phyloP scores from a whole-genome alignment of 2,797 vertebrate species.

The Sitta carolinensis region DNA sequence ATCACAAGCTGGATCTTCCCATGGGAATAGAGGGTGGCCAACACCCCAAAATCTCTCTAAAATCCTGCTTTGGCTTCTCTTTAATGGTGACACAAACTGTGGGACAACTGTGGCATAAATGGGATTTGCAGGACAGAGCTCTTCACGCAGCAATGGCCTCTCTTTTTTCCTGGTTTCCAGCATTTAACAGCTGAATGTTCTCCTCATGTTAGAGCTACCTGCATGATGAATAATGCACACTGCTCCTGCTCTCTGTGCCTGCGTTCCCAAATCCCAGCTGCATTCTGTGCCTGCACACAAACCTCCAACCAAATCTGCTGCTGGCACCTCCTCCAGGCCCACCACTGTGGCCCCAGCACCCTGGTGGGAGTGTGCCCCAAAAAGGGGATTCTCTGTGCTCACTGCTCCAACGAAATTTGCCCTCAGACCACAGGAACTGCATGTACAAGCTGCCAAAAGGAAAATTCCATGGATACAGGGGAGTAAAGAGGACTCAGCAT shows the following conservation, averaged over 20 bases:
- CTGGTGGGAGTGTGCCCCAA: not conserved
- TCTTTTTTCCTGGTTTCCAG: not conserved
- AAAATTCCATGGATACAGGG: not conserved
- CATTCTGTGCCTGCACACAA: not conserved
- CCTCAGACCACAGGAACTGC: not conserved
- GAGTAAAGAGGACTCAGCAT: not conserved
- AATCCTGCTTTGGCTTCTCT: not conserved
- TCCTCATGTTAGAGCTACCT: conserved; percentile 19
- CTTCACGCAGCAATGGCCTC: not conserved
- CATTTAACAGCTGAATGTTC: conserved; percentile 4
- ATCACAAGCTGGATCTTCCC: not conserved
- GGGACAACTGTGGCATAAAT: not conserved
- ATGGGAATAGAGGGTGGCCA: fast-evolving
- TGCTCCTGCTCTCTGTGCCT: not conserved
- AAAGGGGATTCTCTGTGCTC: not conserved
- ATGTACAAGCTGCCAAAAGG: fast-evolving
- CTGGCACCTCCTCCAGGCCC: not conserved
- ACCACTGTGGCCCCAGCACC: not conserved
- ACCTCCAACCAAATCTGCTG: not conserved
- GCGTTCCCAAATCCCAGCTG: not conserved
- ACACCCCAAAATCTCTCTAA: fast-evolving
- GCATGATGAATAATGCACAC: conserved; percentile 28
- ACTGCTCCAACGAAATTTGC: not conserved
- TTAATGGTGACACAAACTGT: not conserved
- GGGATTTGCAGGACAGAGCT: not conserved